phyloP scores from a whole-genome alignment of 1,140 invertebrate genomes.

The Zaprionus tsacasi region DNA sequence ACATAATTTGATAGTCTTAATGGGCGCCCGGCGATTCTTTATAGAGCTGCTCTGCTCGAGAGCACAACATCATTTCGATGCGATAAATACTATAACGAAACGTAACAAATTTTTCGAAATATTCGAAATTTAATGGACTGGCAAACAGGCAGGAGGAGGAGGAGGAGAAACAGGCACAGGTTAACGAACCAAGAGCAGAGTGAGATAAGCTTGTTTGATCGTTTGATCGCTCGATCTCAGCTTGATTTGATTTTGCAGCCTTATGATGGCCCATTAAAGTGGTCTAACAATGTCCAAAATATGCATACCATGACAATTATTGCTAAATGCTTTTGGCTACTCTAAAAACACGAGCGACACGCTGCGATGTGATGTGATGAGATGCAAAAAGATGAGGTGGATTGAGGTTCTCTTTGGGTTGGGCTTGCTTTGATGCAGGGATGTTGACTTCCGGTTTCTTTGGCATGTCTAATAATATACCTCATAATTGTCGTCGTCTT shows the following conservation, averaged over 20 bases:
- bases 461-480: conserved; percentile 46
- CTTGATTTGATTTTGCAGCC: conserved; percentile 35
- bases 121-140: conserved; percentile 39
- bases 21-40: conserved; percentile 39
- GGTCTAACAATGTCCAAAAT: conserved; percentile 58
- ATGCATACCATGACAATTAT: conserved; percentile 60
- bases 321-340: conserved; percentile 74
- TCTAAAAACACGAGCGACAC: conserved; percentile 20
- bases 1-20: conserved; percentile 68
- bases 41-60: conserved; percentile 23
- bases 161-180: conserved; percentile 35
- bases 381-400: neutral
- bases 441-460: conserved; percentile 15
- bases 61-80: conserved; percentile 29
- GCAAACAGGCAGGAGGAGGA: conserved; percentile 26
- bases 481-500: conserved; percentile 28
- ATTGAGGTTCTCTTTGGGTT: neutral
- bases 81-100: conserved; percentile 60
- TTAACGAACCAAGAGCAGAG: conserved; percentile 52
- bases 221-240: conserved; percentile 13
- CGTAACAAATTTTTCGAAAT: conserved; percentile 50
- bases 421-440: conserved; percentile 1
- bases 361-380: neutral
- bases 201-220: conserved; percentile 39
- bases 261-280: conserved; percentile 54